Conservation (phyloP, 2,797 vertebrate genomes). For the Cygnus olor region DNA sequence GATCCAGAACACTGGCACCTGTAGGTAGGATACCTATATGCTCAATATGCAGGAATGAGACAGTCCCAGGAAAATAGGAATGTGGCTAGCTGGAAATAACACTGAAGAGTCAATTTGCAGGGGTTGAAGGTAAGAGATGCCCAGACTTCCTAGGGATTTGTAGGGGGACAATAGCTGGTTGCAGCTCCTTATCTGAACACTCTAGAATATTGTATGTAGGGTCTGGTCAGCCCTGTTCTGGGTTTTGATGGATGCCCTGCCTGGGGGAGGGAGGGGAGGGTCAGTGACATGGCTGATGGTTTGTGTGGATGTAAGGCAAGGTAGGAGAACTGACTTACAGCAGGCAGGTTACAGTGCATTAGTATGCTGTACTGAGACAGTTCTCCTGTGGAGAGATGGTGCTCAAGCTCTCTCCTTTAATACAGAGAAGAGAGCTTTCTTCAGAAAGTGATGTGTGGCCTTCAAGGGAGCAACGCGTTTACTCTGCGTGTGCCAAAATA, state of each 20-base stretch:
- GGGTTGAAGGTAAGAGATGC: neutral
- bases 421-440: neutral
- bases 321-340: neutral
- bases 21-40: neutral
- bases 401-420: neutral
- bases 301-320: neutral
- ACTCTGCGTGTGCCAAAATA: neutral
- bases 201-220: neutral
- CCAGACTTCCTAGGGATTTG: neutral
- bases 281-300: neutral
- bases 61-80: neutral
- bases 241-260: neutral
- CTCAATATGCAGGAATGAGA: neutral
- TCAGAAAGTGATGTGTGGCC: neutral
- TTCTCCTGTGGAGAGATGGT: neutral
- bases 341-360: neutral
- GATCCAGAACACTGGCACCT: neutral
- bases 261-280: neutral
- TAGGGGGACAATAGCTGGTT: neutral
- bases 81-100: neutral
- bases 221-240: neutral
- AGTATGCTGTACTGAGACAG: neutral
- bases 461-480: neutral
- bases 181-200: neutral
- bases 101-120: neutral